phyloP scores from a whole-genome alignment of 1,140 invertebrate genomes.

The Caenorhabditis inopinata region DNA sequence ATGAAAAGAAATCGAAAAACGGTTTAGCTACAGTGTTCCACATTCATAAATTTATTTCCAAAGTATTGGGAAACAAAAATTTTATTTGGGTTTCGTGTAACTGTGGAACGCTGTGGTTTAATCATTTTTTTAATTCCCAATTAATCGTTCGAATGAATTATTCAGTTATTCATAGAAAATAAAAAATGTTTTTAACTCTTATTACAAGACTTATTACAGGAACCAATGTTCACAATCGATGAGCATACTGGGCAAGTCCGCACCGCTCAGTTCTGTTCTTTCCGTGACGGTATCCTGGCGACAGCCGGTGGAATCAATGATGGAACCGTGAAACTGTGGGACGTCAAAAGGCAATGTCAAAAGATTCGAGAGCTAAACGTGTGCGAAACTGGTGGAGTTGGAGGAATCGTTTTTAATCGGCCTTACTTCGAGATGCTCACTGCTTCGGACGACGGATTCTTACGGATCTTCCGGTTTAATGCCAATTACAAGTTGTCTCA shows the following conservation, averaged over 20 bases:
- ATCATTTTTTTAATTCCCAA: neutral
- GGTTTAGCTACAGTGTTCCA: too few species aligned
- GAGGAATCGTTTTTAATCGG: slow-evolving; percentile 4
- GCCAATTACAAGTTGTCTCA: neutral
- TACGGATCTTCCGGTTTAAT: slow-evolving; percentile 1
- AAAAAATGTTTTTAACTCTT: too few species aligned
- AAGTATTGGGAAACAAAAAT: too few species aligned
- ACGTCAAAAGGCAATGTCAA: slow-evolving; percentile 12
- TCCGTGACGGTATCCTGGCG: slow-evolving; percentile 29
- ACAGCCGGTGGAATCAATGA: slow-evolving; percentile 42
- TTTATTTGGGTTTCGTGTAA: too few species aligned
- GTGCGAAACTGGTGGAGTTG: neutral
- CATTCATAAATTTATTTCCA: too few species aligned
- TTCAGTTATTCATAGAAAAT: too few species aligned
- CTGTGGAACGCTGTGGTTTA: too few species aligned
- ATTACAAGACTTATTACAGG: too few species aligned
- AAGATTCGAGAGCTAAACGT: slow-evolving; percentile 8
- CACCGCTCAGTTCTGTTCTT: slow-evolving; percentile 33
- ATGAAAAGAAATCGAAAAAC: too few species aligned
- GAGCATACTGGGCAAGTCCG: slow-evolving; percentile 42
- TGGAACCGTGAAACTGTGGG: slow-evolving; percentile 38
- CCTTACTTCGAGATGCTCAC: slow-evolving; percentile 3
- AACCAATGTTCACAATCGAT: slow-evolving; percentile 1
- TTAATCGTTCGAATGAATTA: neutral
- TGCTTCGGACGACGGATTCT: slow-evolving; percentile 6